Evolutionary conservation across 2,888 invertebrate genomes (phyloP), one percentile per base, ranked within the genome.

Genomic region (Caenorhabditis sp.): DNA sequence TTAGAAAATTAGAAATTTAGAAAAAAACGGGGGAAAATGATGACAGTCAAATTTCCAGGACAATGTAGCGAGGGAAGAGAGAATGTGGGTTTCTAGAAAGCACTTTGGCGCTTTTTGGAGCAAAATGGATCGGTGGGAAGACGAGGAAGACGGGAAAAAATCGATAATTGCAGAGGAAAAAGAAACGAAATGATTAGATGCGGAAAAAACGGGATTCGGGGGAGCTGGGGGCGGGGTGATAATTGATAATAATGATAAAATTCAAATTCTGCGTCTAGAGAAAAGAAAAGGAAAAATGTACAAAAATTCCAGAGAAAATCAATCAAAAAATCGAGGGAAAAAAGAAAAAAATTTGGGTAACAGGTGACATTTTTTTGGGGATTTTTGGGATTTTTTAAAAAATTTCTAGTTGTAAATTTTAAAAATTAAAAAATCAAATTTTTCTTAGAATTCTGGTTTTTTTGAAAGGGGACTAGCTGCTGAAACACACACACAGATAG

Each of bases 31-130:
- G 15, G 22, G 22, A 44, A 35, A 35, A 35, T 26, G 35, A 24
- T n/a, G n/a, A n/a, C n/a, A n/a, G n/a, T n/a, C n/a, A n/a, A n/a
- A n/a, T n/a, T n/a, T n/a, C n/a, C n/a, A n/a, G n/a, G n/a, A n/a
- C n/a, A n/a, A n/a, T n/a, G n/a, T n/a, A n/a, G n/a, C n/a, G n/a
- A n/a, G 11, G 18, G 47, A 47, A 44, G 53, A 58, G 64, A 64
- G 64, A 64, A 51, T 18, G 47, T 70, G 70, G 32, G 4, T 47
- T 61, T 60, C 70, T 70, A 70, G 70, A 61, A 70, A 70, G 70
- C 70, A 18, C 60, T 60, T 70, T 60, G 60, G 70, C 60, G 60
- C 24, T 50, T 18, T 51, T 47, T 47, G 13, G 15, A 40, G 40
- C 11, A 40, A 58, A 35, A 58, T 18, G 11, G 35, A 58, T 35